Evolutionary conservation across 2,113 vertebrate species (phyloP), one percentile per base, ranked within the genome.

Genomic region (Hippocampus zosterae): DNA sequence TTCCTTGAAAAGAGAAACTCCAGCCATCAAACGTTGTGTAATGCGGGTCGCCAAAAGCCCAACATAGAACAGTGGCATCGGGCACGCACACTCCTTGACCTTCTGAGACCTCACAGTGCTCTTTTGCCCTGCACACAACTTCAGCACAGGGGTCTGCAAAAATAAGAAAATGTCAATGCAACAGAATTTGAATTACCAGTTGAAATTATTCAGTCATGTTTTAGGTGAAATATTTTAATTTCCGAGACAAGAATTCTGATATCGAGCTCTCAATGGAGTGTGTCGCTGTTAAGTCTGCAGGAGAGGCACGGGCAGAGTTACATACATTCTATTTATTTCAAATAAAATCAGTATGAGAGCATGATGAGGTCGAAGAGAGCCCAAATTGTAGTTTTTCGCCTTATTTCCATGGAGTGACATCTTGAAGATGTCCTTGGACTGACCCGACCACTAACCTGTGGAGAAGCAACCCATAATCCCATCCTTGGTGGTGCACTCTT

Each of bases 1-100:
- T 79, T 79, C 77, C 77, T 44, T 79, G 77, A 52, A 79, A 79
- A 1, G 77, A 65, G 40, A 46, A 79, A 3, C 3, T 44, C 16
- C 2, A 19, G 3, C 57, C 65, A 9, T 79, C 77, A 44, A 74
- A 68, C 0, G 72, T 65, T 8, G 5, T 60, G 65, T 65, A 74
- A 44, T 79, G 77, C 8, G 77, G 77, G 63, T 79, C 77, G 0
- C 77, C 77, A 3, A 19, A 46, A 19, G 13, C 29, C 65, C 68
- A 71, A 27, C 77, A 79, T 1, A 16, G 16, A 48, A 69, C 77
- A 8, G 5, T 74, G 13, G 42, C 68, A 6, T 68, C 44, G n/a
- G 77, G 68, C 3, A 71, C 44, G 65, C 77, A 79, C 52, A 8
- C 53, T 60, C 50, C 77, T 53, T 68, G 3, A 21, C n/a, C 72